These are phyloP conservation scores for Tenebrosternarchus preto DNA, from an alignment of 2,113 vertebrate genomes.

Conservation along the genomic window DNA sequence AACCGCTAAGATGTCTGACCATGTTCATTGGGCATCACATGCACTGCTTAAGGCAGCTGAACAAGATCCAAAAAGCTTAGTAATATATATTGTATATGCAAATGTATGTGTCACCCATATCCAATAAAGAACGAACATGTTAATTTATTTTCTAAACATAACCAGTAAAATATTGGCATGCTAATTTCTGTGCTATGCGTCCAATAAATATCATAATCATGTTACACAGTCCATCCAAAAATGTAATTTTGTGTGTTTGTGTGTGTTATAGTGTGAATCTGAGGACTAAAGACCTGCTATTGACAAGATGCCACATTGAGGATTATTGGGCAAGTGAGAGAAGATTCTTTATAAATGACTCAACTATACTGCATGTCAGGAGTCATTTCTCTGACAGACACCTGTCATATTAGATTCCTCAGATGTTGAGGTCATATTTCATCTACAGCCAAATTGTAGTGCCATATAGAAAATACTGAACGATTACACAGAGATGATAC, in stretches of 20 bases:
- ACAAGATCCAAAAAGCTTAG: constrained; percentile 57
- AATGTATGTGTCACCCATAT: constrained; percentile 45
- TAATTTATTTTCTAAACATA: not conserved
- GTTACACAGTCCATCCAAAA: too few species aligned
- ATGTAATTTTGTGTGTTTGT: too few species aligned
- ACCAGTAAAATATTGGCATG: not conserved
- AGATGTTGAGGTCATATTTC: constrained; percentile 19
- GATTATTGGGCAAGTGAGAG: constrained; percentile 14
- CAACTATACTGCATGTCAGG: constrained; percentile 16
- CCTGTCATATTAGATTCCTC: constrained; percentile 36
- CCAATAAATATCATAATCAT: not conserved
- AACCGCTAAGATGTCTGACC: constrained; percentile 28
- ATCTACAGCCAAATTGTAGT: constrained; percentile 18
- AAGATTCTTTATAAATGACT: constrained; percentile 33
- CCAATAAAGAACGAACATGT: not conserved
- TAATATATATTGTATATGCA: constrained; percentile 65
- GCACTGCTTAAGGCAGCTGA: constrained; percentile 54
- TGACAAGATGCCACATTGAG: not conserved
- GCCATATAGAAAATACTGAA: not conserved
- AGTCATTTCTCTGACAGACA: constrained; percentile 43
- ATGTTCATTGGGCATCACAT: constrained; percentile 14
- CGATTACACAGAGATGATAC: constrained; percentile 18
- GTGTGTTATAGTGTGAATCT: too few species aligned
- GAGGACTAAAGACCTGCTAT: too few species aligned
- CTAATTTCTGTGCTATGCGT: not conserved